Evolutionary conservation across 2,113 vertebrate genomes (phyloP).

Genomic region (Henicopernis longicauda): DNA sequence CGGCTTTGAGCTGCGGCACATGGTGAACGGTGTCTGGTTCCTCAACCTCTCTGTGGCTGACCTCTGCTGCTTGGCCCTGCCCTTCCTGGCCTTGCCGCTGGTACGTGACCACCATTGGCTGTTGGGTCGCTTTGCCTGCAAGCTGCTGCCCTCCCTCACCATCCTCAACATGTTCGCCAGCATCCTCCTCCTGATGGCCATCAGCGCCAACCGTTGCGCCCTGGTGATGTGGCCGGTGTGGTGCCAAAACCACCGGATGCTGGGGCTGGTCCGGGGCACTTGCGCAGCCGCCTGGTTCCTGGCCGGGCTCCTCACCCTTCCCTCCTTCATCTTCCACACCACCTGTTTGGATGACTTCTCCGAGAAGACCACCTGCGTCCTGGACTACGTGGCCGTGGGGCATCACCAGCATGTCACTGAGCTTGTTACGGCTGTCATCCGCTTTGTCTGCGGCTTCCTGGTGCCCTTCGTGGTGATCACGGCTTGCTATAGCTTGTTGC

Average conservation of each 20-base stretch:
- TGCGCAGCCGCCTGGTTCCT: conserved; percentile 68
- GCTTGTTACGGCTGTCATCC: background rate
- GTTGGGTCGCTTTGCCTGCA: conserved; percentile 73
- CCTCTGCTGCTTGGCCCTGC: conserved; percentile 82
- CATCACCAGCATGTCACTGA: background rate
- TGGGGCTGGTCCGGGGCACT: background rate
- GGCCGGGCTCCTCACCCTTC: conserved; percentile 71
- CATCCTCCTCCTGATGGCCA: conserved; percentile 76
- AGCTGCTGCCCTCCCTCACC: conserved; percentile 67
- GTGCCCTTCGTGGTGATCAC: conserved; percentile 74
- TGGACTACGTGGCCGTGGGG: fast-evolving
- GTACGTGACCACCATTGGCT: conserved; percentile 74
- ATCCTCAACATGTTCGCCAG: conserved; percentile 85
- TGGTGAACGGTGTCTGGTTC: conserved; percentile 81
- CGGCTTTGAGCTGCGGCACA: conserved; percentile 65
- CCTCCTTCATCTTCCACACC: conserved; percentile 66
- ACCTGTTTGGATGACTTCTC: fast-evolving
- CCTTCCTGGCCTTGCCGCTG: conserved; percentile 75
- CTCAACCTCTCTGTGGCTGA: conserved; percentile 83
- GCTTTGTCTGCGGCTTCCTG: conserved; percentile 75
- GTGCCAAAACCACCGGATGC: conserved; percentile 71
- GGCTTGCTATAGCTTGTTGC: conserved; percentile 69
- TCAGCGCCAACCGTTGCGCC: conserved; percentile 83
- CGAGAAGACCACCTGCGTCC: conserved; percentile 10
- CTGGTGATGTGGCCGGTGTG: conserved; percentile 72